Evolutionary conservation across 2,888 invertebrate genomes (phyloP), one percentile per base, ranked within the genome.

Genomic region (Saturnia pavonia): DNA sequence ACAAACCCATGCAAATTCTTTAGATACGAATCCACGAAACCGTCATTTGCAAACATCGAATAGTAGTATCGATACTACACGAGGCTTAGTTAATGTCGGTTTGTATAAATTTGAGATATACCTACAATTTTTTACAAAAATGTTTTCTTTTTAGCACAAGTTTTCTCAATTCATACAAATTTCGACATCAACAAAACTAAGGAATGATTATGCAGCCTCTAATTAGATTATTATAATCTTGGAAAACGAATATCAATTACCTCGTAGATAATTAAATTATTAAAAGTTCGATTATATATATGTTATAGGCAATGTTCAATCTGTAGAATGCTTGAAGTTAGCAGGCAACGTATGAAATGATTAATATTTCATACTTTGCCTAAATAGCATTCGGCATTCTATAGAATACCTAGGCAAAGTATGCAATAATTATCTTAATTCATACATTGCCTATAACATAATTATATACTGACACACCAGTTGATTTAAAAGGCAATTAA

Each of bases 1-100:
- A 45, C 77, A 78, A 16, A 73, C 80, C 1, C 83, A 84, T 8
- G 74, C 75, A 1, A 81, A 81, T 76, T 80, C 80, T 14, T 66
- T 77, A 27, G 78, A 78, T 67, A 79, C 83, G 2, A 74, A 77
- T 68, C 69, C 60, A 34, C 72, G 60, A 66, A 74, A 67, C 43
- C 14, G 68, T n/a, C 70, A 68, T 54, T 69, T 69, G 40, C 48
- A 66, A 42, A 42, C 25, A 27, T 67, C 42, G 16, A 67, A 42
- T 27, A 51, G 27, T 51, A 51, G 19, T 51, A 40, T 43, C 11
- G 19, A 57, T n/a, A 70, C 63, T 34, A 69, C 40, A 51, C 63
- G 19, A 67, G 67, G 19, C 4, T 7, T 54, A 19, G 63, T 22
- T 67, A 27, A 54, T 42, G 25, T 70, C 11, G 70, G 70, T 70